These are phyloP conservation scores for Silurus meridionalis DNA, from an alignment of 2,113 vertebrate species.

Conservation along the genomic window DNA sequence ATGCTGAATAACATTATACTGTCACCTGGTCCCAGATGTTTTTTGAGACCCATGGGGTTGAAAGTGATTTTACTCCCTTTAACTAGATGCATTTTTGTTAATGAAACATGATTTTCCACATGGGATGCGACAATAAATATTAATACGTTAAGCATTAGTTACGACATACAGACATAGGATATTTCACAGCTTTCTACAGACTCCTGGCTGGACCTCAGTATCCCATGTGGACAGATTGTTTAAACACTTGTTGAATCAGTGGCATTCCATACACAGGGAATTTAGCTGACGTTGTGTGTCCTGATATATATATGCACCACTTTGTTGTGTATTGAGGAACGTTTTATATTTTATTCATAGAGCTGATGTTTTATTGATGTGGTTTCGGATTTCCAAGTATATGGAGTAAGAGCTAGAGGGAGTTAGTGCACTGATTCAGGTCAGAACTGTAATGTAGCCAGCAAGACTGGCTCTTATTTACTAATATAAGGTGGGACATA, in stretches of 20 bases:
- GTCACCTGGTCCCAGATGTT: neutral
- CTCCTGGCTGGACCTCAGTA: conserved; percentile 3
- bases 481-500: conserved; percentile 12
- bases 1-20: conserved; percentile 7
- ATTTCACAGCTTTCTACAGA: conserved; percentile 5
- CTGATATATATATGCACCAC: conserved; percentile 35
- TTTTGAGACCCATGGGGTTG: conserved; percentile 38
- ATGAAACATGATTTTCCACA: conserved; percentile 58
- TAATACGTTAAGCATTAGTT: conserved; percentile 47
- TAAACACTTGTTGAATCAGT: conserved; percentile 34
- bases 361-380: conserved; percentile 44
- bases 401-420: neutral
- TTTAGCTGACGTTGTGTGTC: conserved; percentile 31
- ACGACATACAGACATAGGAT: conserved; percentile 25
- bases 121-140: conserved; percentile 52
- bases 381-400: conserved; percentile 51
- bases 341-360: conserved; percentile 67
- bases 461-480: conserved; percentile 8
- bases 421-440: conserved; percentile 32
- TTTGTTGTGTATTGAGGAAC: conserved; percentile 46
- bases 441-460: conserved; percentile 30
- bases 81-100: conserved; percentile 53
- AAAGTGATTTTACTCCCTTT: conserved; percentile 50
- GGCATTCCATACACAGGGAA: neutral
- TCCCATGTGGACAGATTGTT: conserved; percentile 15